Evolutionary conservation across 2,113 vertebrate species (phyloP).

Genomic region (Canis aureus): DNA sequence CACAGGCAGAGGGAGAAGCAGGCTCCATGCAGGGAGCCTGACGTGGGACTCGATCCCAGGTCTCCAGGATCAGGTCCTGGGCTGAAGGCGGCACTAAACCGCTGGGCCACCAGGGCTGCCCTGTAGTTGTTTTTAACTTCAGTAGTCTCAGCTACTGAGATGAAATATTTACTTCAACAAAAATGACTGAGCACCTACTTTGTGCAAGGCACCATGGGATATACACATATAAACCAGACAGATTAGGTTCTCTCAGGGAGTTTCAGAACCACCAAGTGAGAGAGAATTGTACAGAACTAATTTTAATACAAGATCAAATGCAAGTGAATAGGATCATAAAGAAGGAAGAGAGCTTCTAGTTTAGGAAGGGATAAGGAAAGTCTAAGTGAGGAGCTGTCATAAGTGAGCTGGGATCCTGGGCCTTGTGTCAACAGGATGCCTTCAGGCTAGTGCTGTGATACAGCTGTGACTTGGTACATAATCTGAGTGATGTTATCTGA

Average conservation of each 20-base stretch:
- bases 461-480: background rate
- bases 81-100: too few relatives aligned
- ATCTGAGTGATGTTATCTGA: background rate
- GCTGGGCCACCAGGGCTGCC: too few relatives aligned
- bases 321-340: constrained; percentile 7
- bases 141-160: background rate
- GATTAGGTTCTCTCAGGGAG: background rate
- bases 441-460: background rate
- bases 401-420: background rate
- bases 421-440: constrained; percentile 31
- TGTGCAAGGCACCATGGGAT: background rate
- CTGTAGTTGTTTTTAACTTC: background rate
- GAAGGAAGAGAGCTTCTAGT: background rate
- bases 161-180: constrained; percentile 6
- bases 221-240: background rate
- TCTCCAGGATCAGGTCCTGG: too few relatives aligned
- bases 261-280: background rate
- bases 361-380: constrained; percentile 34
- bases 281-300: background rate
- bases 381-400: background rate
- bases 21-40: too few relatives aligned
- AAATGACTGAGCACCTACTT: background rate
- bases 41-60: too few relatives aligned
- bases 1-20: too few relatives aligned
- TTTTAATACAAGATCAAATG: constrained; percentile 46